phyloP scores from a whole-genome alignment of 2,113 vertebrate genomes.

The Pampusana beccarii region DNA sequence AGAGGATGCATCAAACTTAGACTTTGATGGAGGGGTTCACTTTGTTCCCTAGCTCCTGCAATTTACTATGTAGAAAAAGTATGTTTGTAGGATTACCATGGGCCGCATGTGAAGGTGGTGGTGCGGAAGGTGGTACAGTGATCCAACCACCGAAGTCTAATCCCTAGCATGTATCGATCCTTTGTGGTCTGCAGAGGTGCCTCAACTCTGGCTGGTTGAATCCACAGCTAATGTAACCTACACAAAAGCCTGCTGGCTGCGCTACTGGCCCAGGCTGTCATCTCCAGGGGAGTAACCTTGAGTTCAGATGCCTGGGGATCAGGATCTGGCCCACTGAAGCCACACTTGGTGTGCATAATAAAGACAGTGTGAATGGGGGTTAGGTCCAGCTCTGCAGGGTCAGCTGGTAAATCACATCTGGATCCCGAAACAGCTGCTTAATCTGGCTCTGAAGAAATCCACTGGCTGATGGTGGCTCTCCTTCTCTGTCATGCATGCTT shows the following conservation, averaged over 20 bases:
- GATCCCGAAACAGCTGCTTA: not conserved
- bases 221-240: not conserved
- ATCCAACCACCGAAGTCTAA: not conserved
- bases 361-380: not conserved
- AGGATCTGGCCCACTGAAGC: not conserved
- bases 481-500: not conserved
- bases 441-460: not conserved
- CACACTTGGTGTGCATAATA: not conserved
- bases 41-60: not conserved
- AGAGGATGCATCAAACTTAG: constrained; percentile 25
- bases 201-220: not conserved
- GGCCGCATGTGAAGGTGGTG: rapidly evolving
- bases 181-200: not conserved
- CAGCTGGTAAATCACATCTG: not conserved
- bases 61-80: not conserved
- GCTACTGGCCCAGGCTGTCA: not conserved
- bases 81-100: not conserved
- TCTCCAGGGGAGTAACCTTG: not conserved
- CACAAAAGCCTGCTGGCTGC: not conserved
- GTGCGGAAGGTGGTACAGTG: not conserved
- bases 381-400: not conserved
- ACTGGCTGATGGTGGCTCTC: not conserved
- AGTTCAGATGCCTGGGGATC: not conserved
- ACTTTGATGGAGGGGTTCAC: constrained; percentile 14
- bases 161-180: not conserved